Conservation (phyloP, 2,113 vertebrate genomes). For the Bujurquina vittata region DNA sequence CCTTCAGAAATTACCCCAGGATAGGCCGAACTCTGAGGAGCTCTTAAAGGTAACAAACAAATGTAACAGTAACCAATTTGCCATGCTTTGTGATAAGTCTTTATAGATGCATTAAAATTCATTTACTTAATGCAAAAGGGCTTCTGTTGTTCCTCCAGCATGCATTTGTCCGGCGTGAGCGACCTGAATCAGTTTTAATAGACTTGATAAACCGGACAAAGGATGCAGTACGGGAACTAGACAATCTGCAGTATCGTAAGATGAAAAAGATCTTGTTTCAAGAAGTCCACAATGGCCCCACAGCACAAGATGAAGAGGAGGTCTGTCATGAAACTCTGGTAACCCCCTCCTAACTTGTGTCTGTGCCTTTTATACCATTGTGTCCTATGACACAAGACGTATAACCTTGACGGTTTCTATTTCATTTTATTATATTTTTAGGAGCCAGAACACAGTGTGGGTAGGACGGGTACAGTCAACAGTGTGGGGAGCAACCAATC, state of each 20-base stretch:
- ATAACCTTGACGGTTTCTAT: background rate
- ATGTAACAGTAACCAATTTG: background rate
- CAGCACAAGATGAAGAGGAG: slow-evolving; percentile 96
- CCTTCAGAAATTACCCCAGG: slow-evolving; percentile 99
- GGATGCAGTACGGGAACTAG: slow-evolving; percentile 96
- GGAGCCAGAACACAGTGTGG: slow-evolving; percentile 92
- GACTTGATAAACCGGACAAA: slow-evolving; percentile 98
- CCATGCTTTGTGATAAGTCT: background rate
- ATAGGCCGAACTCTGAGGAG: slow-evolving; percentile 97
- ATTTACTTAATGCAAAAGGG: background rate
- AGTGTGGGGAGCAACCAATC: slow-evolving; percentile 99
- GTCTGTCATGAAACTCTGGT: slow-evolving; percentile 71
- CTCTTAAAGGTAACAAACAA: slow-evolving; percentile 88
- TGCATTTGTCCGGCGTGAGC: slow-evolving; percentile 94
- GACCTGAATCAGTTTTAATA: slow-evolving; percentile 94
- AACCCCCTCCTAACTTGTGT: background rate
- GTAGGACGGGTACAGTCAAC: slow-evolving; percentile 95
- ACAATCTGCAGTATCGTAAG: slow-evolving; percentile 99
- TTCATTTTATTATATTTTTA: slow-evolving; percentile 57
- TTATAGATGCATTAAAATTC: background rate
- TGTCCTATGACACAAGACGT: background rate
- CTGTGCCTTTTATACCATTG: background rate
- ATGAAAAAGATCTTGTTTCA: slow-evolving; percentile 99
- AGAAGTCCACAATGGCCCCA: slow-evolving; percentile 94
- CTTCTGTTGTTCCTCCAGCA: slow-evolving; percentile 79